A percentile compares a stretch with the other conserved stretches of the same genome.
Conservation (phyloP, 2,888 invertebrate species). For the Melipona beecheii region DNA sequence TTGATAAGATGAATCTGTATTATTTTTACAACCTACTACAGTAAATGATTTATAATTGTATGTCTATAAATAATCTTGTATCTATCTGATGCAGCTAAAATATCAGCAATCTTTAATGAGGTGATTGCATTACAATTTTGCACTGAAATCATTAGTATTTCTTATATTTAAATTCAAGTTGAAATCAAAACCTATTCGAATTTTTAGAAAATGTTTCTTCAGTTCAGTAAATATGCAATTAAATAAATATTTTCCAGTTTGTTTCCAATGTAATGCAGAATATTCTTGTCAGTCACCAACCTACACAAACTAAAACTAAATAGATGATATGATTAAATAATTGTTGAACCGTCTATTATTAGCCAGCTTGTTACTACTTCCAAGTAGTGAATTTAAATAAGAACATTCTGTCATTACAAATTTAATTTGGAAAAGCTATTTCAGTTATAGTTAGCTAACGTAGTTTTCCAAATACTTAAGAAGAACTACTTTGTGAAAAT, state of each 20-base stretch:
- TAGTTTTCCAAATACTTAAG: too few species aligned
- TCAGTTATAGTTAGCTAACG: too few species aligned
- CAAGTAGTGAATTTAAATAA: too few species aligned
- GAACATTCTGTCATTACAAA: too few species aligned
- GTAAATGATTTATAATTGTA: too few species aligned
- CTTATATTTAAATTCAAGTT: neutral
- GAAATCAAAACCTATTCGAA: neutral
- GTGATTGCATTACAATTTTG: neutral
- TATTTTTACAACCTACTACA: neutral
- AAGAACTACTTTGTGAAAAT: too few species aligned
- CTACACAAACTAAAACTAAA: too few species aligned
- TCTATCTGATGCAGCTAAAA: neutral
- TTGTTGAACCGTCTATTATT: too few species aligned
- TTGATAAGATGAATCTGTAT: neutral
- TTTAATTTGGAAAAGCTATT: too few species aligned
- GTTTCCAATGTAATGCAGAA: neutral
- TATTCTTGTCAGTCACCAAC: neutral
- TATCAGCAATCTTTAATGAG: neutral
- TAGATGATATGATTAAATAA: too few species aligned
- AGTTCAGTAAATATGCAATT: neutral
- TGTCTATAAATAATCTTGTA: too few species aligned
- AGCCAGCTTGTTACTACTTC: too few species aligned
- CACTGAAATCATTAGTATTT: neutral
- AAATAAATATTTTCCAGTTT: neutral
- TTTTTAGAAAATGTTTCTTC: neutral